Base-by-base conservation (phyloP, 2,113 vertebrate species). In the Macquaria ambigua region DNA sequence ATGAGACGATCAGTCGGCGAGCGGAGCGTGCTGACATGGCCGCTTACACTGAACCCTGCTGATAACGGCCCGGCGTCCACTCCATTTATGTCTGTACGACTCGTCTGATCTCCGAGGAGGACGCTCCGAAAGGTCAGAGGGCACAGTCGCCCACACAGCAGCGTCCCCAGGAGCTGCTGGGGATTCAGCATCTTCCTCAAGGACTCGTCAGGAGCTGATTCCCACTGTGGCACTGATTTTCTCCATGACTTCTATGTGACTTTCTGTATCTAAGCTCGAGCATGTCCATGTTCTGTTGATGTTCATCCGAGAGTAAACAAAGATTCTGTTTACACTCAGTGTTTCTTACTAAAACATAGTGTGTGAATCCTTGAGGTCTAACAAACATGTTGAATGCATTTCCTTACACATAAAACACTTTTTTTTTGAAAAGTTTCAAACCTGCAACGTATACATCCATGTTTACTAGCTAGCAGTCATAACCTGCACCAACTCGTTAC, bases 101-200 rank as follows among this genome's bases (percentile, higher is more conserved):
- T 59, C 52, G 11, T 66, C 61, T 67, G 61, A 66, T 53, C 25
- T 25, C 39, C 0, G 15, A 66, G 56, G 67, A 72, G 1, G 50
- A 58, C 15, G 21, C 34, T 55, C 37, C 6, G 21, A 31, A 34
- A 64, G 81, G 81, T 79, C 81, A 6, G 66, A 76, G 85, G 81
- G 80, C 81, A 76, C 10, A 15, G 76, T 28, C 48, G 18, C 4
- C 80, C 59, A n/a, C n/a, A 0, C 31, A 12, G 58, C 18, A 4
- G 77, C 10, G 0, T 18, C 63, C 15, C 59, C 34, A 11, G 76
- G 62, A 74, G 73, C 74, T 9, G 59, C 39, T 43, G 14, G 37
- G 66, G 23, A 48, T 11, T 66, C 72, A 28, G 20, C 21, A 8
- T 71, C 58, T 5, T 81, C 41, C 1, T 71, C 39, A 81, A 58